Evolutionary conservation across 2,888 invertebrate species (phyloP).

Genomic region (Eubasilissa splendida): DNA sequence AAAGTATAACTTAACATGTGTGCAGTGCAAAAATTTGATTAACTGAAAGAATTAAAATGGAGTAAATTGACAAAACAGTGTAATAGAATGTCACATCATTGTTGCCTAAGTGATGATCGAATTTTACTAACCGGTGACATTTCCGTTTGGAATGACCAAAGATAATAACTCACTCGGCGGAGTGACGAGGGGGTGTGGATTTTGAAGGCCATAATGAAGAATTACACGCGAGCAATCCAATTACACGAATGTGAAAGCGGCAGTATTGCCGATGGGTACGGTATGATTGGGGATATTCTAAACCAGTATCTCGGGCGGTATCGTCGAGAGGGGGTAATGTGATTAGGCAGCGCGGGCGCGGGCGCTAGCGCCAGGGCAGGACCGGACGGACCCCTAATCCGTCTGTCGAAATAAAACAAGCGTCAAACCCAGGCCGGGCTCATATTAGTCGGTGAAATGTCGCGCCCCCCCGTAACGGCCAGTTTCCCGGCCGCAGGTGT

Average conservation of each 20-base stretch:
- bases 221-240: conserved; percentile 18
- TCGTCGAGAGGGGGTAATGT: conserved; percentile 44
- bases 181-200: too few species aligned
- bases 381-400: neutral
- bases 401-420: neutral
- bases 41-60: too few species aligned
- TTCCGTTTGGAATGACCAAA: too few species aligned
- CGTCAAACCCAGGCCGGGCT: neutral
- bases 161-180: too few species aligned
- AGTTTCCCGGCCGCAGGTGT: conserved; percentile 24
- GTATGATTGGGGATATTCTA: conserved; percentile 26
- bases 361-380: neutral
- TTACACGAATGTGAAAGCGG: neutral
- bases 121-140: too few species aligned
- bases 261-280: conserved; percentile 17
- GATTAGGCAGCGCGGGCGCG: conserved; percentile 46
- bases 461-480: conserved; percentile 17
- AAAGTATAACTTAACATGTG: too few species aligned
- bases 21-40: too few species aligned
- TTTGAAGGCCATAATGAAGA: neutral
- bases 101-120: too few species aligned
- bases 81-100: too few species aligned
- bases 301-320: conserved; percentile 26
- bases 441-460: conserved; percentile 8
- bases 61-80: too few species aligned